Evolutionary conservation across 2,797 vertebrate genomes (phyloP), one percentile per base, ranked within the genome.

Genomic region (Microcaecilia unicolor): DNA sequence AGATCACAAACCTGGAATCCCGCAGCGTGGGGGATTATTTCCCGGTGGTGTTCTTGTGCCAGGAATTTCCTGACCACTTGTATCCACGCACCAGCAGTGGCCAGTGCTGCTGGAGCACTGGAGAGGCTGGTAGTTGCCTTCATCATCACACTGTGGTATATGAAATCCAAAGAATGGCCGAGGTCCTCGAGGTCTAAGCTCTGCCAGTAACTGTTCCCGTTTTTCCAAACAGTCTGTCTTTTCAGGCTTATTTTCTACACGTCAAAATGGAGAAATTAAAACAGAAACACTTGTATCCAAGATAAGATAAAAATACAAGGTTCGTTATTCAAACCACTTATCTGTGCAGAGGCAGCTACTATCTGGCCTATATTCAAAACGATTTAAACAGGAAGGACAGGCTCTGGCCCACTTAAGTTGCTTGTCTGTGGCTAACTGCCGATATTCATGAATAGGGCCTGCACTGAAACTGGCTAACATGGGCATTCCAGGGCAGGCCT

Each of bases 71-170:
- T 78, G 74, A 5, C 91, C 90, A 0, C 45, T 51, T 0, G 3
- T 44, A 5, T 89, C 79, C 61, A 94, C 90, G 1, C 91, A 93
- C 89, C 90, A 93, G 58, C 90, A 93, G 41, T 89, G 44, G 31
- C 89, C 89, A 0, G 78, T 76, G 48, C 85, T 78, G 8, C 73
- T 6, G 0, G 89, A 87, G 34, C 92, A 94, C 72, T 93, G 77
- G 21, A 81, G 70, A 0, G 82, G 50, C 24, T 58, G 62, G 55
- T 90, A 95, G 15, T 52, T 64, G 4, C 91, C 80, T 13, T 66
- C 54, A 6, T 67, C 64, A 0, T 80, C 71, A 0, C 80, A 83
- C 13, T 81, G 64, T 1, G 80, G 74, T 9, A 74, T 20, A 11
- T 78, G 66, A 4, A 31, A n/a, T 8, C 21, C 48, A 8, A 40